A percentile compares a stretch with the other conserved stretches of the same genome.
Conservation (phyloP, 2,113 vertebrate genomes). For the Menura novaehollandiae region DNA sequence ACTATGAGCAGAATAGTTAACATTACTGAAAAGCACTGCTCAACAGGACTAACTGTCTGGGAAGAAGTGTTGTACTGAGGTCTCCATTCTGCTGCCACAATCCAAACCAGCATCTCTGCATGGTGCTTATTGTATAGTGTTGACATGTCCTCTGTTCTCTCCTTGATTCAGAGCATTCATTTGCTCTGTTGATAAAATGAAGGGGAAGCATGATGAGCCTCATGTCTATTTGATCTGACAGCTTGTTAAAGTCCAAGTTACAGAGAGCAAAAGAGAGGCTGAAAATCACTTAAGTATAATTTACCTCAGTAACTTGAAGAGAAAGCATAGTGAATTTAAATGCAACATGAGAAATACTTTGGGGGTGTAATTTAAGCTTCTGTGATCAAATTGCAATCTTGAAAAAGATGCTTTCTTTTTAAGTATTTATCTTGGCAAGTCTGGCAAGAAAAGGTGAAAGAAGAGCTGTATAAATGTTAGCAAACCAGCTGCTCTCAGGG, state of each 20-base stretch:
- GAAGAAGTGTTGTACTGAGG: background rate
- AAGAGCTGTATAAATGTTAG: background rate
- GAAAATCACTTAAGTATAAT: background rate
- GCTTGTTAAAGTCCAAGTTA: background rate
- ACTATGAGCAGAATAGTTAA: background rate
- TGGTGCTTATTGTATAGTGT: background rate
- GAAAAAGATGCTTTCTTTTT: background rate
- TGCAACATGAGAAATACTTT: background rate
- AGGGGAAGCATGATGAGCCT: background rate
- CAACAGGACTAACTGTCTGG: background rate
- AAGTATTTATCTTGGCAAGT: background rate
- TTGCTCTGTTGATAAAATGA: background rate
- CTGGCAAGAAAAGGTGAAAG: background rate
- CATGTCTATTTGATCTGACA: background rate
- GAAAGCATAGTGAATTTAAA: background rate
- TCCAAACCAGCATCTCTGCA: background rate
- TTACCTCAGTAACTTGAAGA: background rate
- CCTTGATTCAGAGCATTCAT: background rate
- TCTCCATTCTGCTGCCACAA: background rate
- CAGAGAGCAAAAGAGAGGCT: background rate
- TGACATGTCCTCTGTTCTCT: background rate
- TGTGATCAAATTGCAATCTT: background rate
- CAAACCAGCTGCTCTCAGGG: background rate
- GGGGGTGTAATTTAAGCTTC: background rate
- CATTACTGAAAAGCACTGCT: background rate